These are phyloP conservation scores for Xestoiulus laeticollis DNA, from an alignment of 2,888 invertebrate species.

Conservation along the genomic window DNA sequence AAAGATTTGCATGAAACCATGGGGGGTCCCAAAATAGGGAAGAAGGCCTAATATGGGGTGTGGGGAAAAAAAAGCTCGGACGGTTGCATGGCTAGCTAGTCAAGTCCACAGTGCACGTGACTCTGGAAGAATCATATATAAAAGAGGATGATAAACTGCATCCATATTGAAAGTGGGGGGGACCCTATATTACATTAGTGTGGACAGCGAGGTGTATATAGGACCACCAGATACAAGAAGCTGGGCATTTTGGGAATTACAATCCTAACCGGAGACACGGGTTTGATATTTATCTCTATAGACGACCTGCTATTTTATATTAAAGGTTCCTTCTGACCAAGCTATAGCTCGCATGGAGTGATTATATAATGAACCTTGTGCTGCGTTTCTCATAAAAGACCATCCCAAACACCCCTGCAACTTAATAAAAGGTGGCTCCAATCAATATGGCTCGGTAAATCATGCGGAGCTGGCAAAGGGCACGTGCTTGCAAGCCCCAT, in stretches of 20 bases:
- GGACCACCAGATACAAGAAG: too few relatives aligned
- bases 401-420: not conserved
- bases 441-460: conserved; percentile 1
- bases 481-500: not conserved
- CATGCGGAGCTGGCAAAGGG: conserved; percentile 16
- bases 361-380: not conserved
- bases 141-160: not conserved
- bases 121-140: not conserved
- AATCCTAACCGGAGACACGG: not conserved
- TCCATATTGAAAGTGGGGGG: not conserved
- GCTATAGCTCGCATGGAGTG: not conserved
- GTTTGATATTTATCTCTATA: not conserved
- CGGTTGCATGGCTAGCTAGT: not conserved
- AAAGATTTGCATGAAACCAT: conserved; percentile 48
- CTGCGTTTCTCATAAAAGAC: not conserved
- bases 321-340: too few relatives aligned
- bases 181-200: not conserved
- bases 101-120: too few relatives aligned
- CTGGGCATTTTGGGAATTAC: not conserved
- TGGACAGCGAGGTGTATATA: too few relatives aligned
- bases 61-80: not conserved
- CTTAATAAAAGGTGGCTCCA: conserved; percentile 4
- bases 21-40: conserved; percentile 41
- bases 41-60: not conserved
- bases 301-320: not conserved